Evolutionary conservation across 2,797 vertebrate genomes (phyloP), one percentile per base, ranked within the genome.

Genomic region (Fringilla coelebs): DNA sequence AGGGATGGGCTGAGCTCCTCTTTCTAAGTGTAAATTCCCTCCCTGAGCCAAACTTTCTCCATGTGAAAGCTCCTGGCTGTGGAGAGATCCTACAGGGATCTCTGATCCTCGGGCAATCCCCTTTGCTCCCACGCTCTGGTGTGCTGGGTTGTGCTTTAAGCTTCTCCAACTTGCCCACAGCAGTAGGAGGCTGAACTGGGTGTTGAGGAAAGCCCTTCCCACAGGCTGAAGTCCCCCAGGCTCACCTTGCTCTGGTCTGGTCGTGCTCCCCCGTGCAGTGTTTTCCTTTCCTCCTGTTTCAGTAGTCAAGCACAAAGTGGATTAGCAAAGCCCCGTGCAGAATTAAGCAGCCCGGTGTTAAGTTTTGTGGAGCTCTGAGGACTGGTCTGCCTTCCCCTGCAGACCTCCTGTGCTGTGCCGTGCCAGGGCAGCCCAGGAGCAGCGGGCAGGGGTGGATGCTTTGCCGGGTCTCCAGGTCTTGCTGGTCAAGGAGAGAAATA

Each of bases 101-200:
- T 57, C 80, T 96, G 88, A 97, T 94, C 90, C 85, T 63, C 13
- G 7, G 89, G 90, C 80, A 92, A 82, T 96, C 89, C 71, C 92
- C 89, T 96, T 92, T 96, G 92, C 92, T 96, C 89, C 92, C 89
- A 89, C 24, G 29, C 85, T 46, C 43, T 6, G 2, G 25, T 17
- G 2, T 40, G 46, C 81, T 70, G 54, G 13, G 41, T 48, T 77
- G 32, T 43, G 40, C 45, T 78, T 38, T 91, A 88, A 93, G 91
- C 89, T 61, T 83, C 85, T 88, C 49, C 1, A 0, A 45, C 52
- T 89, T 78, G 72, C 74, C 91, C 71, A 25, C 57, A 62, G 49
- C 76, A 38, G 55, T 54, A 18, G 49, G 54, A 93, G 54, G 46
- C 88, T 80, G 76, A 49, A 54, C 80, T 63, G 74, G 55, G 28